These are phyloP conservation scores for Psephotus haematonotus DNA, from an alignment of 2,113 vertebrate genomes.

Conservation along the genomic window DNA sequence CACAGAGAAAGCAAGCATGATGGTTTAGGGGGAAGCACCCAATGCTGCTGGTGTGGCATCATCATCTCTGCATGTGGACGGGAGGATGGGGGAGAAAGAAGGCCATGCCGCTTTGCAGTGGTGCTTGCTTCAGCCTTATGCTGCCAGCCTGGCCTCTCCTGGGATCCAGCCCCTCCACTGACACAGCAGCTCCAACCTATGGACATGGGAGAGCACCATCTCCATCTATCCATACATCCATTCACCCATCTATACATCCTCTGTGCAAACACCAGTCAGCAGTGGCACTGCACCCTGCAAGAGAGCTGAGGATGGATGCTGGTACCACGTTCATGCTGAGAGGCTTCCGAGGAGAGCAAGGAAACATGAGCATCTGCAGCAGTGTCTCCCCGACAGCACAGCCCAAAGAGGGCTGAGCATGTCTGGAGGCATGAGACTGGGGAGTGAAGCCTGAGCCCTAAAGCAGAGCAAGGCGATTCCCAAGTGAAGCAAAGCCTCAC, in stretches of 20 bases:
- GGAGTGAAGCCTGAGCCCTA: background rate
- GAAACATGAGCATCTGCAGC: background rate
- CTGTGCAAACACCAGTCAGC: background rate
- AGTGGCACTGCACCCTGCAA: background rate
- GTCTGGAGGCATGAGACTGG: background rate
- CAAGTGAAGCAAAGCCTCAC: background rate
- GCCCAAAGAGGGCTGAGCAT: background rate
- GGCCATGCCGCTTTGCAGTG: accelerated
- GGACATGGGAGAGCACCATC: accelerated
- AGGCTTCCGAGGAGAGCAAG: background rate
- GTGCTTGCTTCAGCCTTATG: background rate
- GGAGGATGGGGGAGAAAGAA: background rate
- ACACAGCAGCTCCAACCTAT: background rate
- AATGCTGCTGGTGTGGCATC: background rate
- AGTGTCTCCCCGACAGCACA: background rate
- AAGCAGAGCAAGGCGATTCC: background rate
- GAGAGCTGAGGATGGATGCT: background rate
- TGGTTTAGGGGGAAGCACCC: background rate
- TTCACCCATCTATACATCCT: background rate
- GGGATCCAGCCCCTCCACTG: background rate
- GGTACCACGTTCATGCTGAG: accelerated
- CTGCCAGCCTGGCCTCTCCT: accelerated
- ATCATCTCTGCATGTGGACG: accelerated
- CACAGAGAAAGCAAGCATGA: accelerated
- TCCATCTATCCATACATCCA: too few relatives aligned